Conservation (phyloP, 2,113 vertebrate species). For the Saimiri boliviensis region DNA sequence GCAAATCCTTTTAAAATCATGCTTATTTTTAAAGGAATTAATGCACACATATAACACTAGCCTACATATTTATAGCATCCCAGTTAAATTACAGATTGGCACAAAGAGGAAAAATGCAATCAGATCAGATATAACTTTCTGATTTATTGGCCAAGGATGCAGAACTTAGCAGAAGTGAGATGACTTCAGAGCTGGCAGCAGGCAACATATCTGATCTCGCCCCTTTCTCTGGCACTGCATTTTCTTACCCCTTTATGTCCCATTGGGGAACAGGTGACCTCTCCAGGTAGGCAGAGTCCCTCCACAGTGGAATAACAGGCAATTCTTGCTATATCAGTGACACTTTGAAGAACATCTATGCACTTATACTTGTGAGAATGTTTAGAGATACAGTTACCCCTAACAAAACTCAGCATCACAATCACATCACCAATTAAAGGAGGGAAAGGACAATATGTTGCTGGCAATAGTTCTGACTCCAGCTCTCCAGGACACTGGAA, state of each 20-base stretch:
- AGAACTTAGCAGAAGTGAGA: not conserved
- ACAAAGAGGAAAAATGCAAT: not conserved
- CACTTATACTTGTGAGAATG: not conserved
- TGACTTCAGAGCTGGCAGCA: not conserved
- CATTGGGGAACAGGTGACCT: not conserved
- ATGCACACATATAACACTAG: not conserved
- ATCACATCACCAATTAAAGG: not conserved
- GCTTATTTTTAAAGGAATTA: not conserved
- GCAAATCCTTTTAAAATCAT: not conserved
- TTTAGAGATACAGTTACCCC: not conserved
- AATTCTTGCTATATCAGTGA: not conserved
- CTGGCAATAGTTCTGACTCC: not conserved
- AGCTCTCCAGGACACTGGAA: not conserved
- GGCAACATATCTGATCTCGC: not conserved
- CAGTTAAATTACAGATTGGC: not conserved
- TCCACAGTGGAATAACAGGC: not conserved
- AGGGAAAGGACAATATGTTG: not conserved
- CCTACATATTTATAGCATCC: not conserved
- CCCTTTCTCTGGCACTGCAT: not conserved
- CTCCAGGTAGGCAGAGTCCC: not conserved
- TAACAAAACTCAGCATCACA: not conserved
- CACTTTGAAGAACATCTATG: not conserved
- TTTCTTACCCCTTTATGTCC: rapidly evolving
- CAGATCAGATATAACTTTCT: not conserved
- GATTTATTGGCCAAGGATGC: not conserved